Base-by-base conservation (phyloP, 2,113 vertebrate genomes). In the Pseudois nayaur region DNA sequence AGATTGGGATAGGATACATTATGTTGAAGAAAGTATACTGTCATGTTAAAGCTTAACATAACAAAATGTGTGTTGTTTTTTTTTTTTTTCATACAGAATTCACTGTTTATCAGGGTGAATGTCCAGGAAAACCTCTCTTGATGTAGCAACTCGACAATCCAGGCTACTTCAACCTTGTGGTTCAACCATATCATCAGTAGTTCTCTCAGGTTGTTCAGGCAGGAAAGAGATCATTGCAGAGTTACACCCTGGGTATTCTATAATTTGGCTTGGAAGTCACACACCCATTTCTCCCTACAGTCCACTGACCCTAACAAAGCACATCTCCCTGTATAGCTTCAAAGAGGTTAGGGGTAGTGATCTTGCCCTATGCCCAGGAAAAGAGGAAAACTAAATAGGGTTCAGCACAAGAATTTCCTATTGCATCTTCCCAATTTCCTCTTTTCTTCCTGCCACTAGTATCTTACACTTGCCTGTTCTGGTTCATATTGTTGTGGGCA, bases 231-330 rank as follows among this genome's bases (percentile, higher is more conserved):
- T 8, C 13, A 43, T 29, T 29, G 2, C 2, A 36, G 89, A 48
- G 5, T 15, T 31, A 50, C 6, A 15, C 13, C n/a, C 12, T 36
- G 19, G 4, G 17, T 94, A 8, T 7, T n/a, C 48, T 50, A 2
- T 36, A 29, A 12, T 89, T 87, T 95, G 19, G 15, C 33, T 87
- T 76, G 13, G 31, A 54, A 82, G 11, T 59, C 27, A 48, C 14
- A 43, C 12, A 33, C 0, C 36, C 4, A 1, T 60, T n/a, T 67
- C 13, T 62, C 64, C 13, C 21, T 33, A 52, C 0, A 94, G 43
- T 5, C 1, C 23, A 6, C 13, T 55, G 36, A 31, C 43, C 13
- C 9, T 40, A 90, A 50, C 33, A 33, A 74, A 89, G 12, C 4
- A 48, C 7, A 36, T 13, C 43, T 27, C 1, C 48, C 8, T 19